Percentiles rank a stretch among this genome's conserved stretches.
These are phyloP conservation scores for Axinella damicornis DNA, from an alignment of 37 sponge, comb jelly and placozoan genomes.

Conservation along the genomic window DNA sequence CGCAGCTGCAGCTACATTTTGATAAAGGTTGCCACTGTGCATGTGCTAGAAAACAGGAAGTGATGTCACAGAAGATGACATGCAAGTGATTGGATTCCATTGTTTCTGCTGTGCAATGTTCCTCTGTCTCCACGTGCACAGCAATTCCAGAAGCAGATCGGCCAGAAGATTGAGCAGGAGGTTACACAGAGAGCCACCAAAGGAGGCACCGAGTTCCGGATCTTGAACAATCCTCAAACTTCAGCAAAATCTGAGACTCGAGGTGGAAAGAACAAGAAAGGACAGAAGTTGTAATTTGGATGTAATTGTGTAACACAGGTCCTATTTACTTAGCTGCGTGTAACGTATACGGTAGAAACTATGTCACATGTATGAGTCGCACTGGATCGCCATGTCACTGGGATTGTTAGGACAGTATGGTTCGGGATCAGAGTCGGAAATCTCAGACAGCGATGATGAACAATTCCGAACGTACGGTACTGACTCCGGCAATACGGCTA, in stretches of 20 bases:
- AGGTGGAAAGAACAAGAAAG: neutral
- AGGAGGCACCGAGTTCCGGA: slow-evolving; percentile 51
- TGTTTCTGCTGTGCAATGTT: neutral
- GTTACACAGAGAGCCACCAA: slow-evolving; percentile 32
- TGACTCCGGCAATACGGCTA: too few relatives aligned
- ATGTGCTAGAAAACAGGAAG: too few relatives aligned
- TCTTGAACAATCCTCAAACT: slow-evolving; percentile 6
- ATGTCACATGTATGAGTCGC: too few relatives aligned
- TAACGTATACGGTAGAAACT: too few relatives aligned
- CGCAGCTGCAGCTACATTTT: too few relatives aligned
- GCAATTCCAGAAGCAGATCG: slow-evolving; percentile 56
- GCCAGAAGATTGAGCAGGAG: slow-evolving; percentile 65
- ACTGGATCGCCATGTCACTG: slow-evolving; percentile 28
- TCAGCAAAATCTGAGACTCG: neutral
- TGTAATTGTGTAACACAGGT: neutral
- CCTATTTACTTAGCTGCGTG: too few relatives aligned
- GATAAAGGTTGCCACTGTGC: too few relatives aligned
- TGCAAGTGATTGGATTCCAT: neutral
- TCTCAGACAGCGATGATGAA: slow-evolving; percentile 11
- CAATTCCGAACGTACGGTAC: neutral
- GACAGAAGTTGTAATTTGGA: neutral
- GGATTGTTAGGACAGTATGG: slow-evolving; percentile 52
- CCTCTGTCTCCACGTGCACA: neutral
- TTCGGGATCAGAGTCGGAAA: slow-evolving; percentile 25
- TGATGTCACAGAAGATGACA: too few relatives aligned